Conservation (phyloP, 2,888 invertebrate species). For the Cactoblastis cactorum region DNA sequence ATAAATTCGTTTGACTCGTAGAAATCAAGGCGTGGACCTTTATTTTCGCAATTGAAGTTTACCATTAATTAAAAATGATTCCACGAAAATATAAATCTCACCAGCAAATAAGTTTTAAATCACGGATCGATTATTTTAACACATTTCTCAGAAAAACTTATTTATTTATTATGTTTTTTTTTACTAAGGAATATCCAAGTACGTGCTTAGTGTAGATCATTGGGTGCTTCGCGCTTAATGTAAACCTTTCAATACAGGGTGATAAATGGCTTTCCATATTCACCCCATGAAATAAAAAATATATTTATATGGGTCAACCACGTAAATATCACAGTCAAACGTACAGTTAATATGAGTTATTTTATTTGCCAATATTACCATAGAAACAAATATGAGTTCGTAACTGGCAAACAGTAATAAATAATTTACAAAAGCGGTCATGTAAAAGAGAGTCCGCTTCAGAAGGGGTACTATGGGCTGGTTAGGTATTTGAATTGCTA, state of each 20-base stretch:
- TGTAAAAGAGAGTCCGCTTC: slow-evolving; percentile 64
- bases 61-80: too few relatives aligned
- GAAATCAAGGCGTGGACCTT: too few relatives aligned
- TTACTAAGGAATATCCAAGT: neutral
- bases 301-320: slow-evolving; percentile 15
- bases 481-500: slow-evolving; percentile 74
- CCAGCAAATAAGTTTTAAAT: too few relatives aligned
- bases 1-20: too few relatives aligned
- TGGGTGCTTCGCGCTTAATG: too few relatives aligned
- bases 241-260: neutral
- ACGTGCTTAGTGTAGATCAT: neutral
- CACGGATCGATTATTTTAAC: too few relatives aligned
- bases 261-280: neutral
- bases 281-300: neutral
- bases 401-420: slow-evolving; percentile 69
- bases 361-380: slow-evolving; percentile 47
- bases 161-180: too few relatives aligned
- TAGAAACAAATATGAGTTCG: slow-evolving; percentile 59
- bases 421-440: slow-evolving; percentile 73
- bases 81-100: too few relatives aligned
- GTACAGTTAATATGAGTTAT: slow-evolving; percentile 36
- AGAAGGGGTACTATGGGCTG: slow-evolving; percentile 52
- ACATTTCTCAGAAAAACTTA: too few relatives aligned
- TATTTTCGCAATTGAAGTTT: too few relatives aligned
- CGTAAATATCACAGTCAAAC: slow-evolving; percentile 22